These are phyloP conservation scores for Andrena minutula DNA, from an alignment of 2,888 invertebrate genomes.

Conservation along the genomic window DNA sequence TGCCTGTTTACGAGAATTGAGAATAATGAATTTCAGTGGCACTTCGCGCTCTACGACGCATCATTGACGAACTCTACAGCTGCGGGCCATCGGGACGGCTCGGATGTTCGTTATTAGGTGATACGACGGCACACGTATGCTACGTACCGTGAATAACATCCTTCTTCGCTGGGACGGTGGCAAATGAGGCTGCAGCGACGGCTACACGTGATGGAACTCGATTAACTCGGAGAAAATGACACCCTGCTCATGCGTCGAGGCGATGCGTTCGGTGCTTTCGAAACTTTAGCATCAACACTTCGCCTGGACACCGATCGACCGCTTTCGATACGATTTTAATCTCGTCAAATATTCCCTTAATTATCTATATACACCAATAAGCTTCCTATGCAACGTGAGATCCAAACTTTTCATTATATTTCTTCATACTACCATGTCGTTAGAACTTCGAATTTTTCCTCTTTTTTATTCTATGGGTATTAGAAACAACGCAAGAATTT, in stretches of 20 bases:
- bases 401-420: too few species aligned
- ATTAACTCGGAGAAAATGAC: constrained; percentile 31
- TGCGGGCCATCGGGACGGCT: constrained; percentile 68
- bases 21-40: constrained; percentile 84
- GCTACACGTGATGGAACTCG: constrained; percentile 12
- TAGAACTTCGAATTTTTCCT: not conserved
- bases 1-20: constrained; percentile 85
- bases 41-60: constrained; percentile 68
- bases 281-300: not conserved
- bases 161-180: constrained; percentile 47
- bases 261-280: not conserved
- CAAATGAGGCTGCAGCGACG: constrained; percentile 4
- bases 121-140: constrained; percentile 59
- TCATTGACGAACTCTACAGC: constrained; percentile 77
- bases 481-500: not conserved
- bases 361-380: not conserved
- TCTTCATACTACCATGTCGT: too few species aligned
- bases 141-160: constrained; percentile 67
- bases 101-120: constrained; percentile 73
- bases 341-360: not conserved
- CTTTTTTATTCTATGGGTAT: not conserved
- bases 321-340: not conserved
- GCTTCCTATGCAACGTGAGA: too few species aligned
- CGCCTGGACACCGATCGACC: not conserved
- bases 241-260: constrained; percentile 21